Evolutionary conservation across 2,888 invertebrate genomes (phyloP).

Genomic region (Stenotaenia linearis): DNA sequence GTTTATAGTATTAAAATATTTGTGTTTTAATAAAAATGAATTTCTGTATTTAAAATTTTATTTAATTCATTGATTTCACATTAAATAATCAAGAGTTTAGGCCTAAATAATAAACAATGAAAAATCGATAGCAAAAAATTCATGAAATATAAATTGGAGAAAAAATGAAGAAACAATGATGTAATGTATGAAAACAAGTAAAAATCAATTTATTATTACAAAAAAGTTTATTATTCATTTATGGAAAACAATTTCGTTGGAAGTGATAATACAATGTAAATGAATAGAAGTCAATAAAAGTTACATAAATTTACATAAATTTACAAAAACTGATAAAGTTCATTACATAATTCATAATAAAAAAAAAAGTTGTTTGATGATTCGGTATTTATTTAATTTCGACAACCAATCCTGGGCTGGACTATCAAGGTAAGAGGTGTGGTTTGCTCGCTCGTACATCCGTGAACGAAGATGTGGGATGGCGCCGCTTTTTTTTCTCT

Average conservation of each 20-base stretch:
- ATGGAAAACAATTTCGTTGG: too few relatives aligned
- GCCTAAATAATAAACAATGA: neutral
- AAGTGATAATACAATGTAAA: too few relatives aligned
- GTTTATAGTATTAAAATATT: neutral
- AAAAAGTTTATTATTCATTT: too few relatives aligned
- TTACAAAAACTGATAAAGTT: too few relatives aligned
- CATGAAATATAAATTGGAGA: neutral
- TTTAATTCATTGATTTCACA: neutral
- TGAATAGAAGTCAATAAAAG: too few relatives aligned
- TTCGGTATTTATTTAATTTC: neutral
- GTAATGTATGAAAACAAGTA: neutral
- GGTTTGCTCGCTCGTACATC: neutral
- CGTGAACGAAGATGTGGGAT: neutral
- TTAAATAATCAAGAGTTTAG: neutral
- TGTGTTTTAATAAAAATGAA: neutral
- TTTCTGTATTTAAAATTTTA: neutral
- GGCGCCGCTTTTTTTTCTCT: neutral
- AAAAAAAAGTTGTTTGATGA: neutral
- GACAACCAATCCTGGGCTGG: neutral
- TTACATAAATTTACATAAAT: too few relatives aligned
- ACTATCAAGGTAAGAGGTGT: neutral
- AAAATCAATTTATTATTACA: too few relatives aligned
- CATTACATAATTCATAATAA: too few relatives aligned
- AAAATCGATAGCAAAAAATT: neutral
- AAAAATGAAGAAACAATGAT: neutral